Evolutionary conservation across 1,140 invertebrate genomes (phyloP).

Genomic region (Drosophila equinoxialis): DNA sequence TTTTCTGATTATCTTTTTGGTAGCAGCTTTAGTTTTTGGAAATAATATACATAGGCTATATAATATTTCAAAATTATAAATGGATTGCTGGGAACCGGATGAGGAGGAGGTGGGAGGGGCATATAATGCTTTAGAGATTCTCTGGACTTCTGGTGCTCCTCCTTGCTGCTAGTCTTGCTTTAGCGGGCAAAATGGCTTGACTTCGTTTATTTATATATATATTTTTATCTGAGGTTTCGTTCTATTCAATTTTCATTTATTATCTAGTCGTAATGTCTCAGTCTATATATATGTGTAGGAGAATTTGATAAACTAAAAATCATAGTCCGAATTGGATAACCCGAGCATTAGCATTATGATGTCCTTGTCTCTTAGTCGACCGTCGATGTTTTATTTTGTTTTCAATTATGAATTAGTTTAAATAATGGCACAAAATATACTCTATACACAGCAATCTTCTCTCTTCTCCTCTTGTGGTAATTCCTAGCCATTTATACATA

Average conservation of each 20-base stretch:
- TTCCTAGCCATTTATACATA: slow-evolving; percentile 43
- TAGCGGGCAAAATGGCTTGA: slow-evolving; percentile 9
- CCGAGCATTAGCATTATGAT: background rate
- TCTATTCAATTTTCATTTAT: background rate
- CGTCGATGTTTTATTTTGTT: slow-evolving; percentile 43
- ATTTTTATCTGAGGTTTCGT: slow-evolving; percentile 12
- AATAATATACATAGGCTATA: slow-evolving; percentile 2
- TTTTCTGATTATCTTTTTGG: slow-evolving; percentile 24
- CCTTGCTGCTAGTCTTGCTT: slow-evolving; percentile 9
- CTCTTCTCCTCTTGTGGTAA: background rate
- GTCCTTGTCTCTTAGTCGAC: slow-evolving; percentile 29
- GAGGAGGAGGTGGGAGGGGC: no score
- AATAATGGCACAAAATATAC: slow-evolving; percentile 80
- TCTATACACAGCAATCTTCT: slow-evolving; percentile 55
- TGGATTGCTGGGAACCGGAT: no score
- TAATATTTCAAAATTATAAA: slow-evolving; percentile 5
- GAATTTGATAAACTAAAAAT: background rate
- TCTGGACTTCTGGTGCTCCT: background rate
- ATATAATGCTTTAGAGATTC: background rate
- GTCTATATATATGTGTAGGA: slow-evolving; percentile 12
- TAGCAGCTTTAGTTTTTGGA: slow-evolving; percentile 33
- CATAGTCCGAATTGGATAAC: background rate
- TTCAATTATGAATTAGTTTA: slow-evolving; percentile 61
- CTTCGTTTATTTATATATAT: background rate
- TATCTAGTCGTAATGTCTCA: slow-evolving; percentile 7